phyloP scores from a whole-genome alignment of 1,140 invertebrate genomes.

The Hesperophylax magnus region DNA sequence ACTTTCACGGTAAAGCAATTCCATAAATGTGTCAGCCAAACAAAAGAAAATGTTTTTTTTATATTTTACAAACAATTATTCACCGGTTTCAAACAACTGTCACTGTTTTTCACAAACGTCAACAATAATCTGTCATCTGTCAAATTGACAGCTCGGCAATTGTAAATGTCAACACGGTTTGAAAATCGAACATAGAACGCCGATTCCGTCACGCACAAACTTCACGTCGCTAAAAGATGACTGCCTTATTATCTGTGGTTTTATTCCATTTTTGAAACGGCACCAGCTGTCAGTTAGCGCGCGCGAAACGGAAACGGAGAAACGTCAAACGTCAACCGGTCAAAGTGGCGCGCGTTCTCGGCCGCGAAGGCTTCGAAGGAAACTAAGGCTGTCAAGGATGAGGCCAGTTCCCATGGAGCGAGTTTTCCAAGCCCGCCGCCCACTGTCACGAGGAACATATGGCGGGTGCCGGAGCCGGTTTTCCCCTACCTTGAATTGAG shows the following conservation, averaged over 20 bases:
- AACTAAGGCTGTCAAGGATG: conserved; percentile 47
- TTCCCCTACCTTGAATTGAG: not conserved
- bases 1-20: no score
- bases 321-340: conserved; percentile 19
- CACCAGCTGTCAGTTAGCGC: conserved; percentile 10
- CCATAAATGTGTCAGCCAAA: no score
- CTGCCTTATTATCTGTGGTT: not conserved
- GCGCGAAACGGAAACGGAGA: conserved; percentile 16
- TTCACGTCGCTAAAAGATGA: conserved; percentile 6
- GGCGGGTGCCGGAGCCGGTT: conserved; percentile 28
- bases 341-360: conserved; percentile 24
- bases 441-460: conserved; percentile 14
- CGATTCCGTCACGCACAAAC: conserved; percentile 25
- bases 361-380: conserved; percentile 48
- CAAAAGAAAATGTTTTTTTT: no score
- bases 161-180: conserved; percentile 29
- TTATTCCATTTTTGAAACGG: not conserved
- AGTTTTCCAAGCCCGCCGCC: conserved; percentile 34
- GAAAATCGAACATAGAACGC: conserved; percentile 20
- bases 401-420: conserved; percentile 26
- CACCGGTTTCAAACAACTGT: no score
- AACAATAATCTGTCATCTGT: conserved; percentile 29
- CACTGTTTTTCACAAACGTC: no score
- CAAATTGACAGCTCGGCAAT: conserved; percentile 28
- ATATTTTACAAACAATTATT: no score